Base-by-base conservation (phyloP, 2,888 invertebrate species). In the Perizoma affinitatum region DNA sequence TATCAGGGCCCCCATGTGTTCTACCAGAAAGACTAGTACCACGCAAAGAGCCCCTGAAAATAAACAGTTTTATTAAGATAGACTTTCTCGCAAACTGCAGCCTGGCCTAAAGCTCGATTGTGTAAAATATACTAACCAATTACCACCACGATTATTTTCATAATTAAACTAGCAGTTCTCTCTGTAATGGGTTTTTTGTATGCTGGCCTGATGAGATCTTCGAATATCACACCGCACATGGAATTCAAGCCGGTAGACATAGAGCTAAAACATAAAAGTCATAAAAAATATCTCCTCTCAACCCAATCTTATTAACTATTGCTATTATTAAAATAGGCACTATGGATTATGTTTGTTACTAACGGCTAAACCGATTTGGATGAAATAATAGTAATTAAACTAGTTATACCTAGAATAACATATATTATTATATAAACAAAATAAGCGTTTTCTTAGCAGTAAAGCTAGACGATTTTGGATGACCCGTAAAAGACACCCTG, bases 221-320 rank as follows among this genome's bases (percentile, higher is more conserved):
- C 95, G 71, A 95, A 95, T 72, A 96, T 95, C 0, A 96, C 96
- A 36, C 96, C 96, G 44, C 96, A 95, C 94, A 96, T 94, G 0
- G 96, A 96, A 76, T 96, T 96, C 33, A 96, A 82, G 0, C 96
- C 96, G 0, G 96, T 96, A 0, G 96, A 96, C 95, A 96, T 95
- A 0, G 96, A 95, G 78, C 96, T 96, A 78, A 66, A 86, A 82
- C 4, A 60, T 38, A 2, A 22, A 22, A 22, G 22, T 22, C 22
- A 22, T 22, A 22, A 22, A 22, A 22, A 22, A 22, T 22, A 22
- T 22, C 22, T 22, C 22, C 22, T 22, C 22, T 22, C 22, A 22
- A 22, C 22, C 22, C 22, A 22, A 22, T 22, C 22, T 3, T 22
- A 22, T 22, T 22, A 1, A 2, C 22, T 22, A 22, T 3, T 22